Conservation (phyloP, 2,797 vertebrate species). For the Discoglossus pictus region DNA sequence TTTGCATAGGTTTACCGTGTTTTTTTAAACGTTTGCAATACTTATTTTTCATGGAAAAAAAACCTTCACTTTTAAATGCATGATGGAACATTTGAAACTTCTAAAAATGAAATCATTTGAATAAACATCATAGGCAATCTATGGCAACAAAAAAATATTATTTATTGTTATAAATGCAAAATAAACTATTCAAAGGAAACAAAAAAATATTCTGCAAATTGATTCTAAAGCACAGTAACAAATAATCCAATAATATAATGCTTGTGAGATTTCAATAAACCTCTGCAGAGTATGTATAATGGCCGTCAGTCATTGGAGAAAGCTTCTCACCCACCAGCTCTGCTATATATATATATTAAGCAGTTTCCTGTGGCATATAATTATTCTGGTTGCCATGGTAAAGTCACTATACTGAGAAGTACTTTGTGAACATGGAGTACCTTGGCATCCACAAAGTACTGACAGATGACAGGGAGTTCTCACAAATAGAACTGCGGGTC, state of each 20-base stretch:
- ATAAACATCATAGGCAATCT: too few species aligned
- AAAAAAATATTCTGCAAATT: too few species aligned
- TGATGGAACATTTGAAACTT: too few species aligned
- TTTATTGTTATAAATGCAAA: too few species aligned
- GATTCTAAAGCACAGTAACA: slow-evolving; percentile 12
- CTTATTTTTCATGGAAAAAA: too few species aligned
- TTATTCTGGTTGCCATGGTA: slow-evolving; percentile 46
- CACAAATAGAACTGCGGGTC: slow-evolving; percentile 32
- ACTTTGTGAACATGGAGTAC: slow-evolving; percentile 40
- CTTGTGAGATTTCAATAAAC: slow-evolving; percentile 11
- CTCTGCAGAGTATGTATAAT: slow-evolving; percentile 7
- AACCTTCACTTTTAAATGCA: too few species aligned
- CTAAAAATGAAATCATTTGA: too few species aligned
- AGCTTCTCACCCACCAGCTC: slow-evolving; percentile 45
- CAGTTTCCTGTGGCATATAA: slow-evolving; percentile 40
- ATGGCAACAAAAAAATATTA: too few species aligned
- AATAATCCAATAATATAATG: neutral
- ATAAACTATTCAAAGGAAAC: too few species aligned
- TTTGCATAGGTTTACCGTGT: too few species aligned
- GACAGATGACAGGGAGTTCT: slow-evolving; percentile 34
- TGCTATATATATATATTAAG: slow-evolving; percentile 46
- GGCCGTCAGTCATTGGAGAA: slow-evolving; percentile 26
- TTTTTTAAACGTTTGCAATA: too few species aligned
- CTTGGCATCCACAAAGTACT: slow-evolving; percentile 41
- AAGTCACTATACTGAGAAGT: slow-evolving; percentile 41